Evolutionary conservation across 2,888 invertebrate genomes (phyloP).

Genomic region (Lottia gigantea): DNA sequence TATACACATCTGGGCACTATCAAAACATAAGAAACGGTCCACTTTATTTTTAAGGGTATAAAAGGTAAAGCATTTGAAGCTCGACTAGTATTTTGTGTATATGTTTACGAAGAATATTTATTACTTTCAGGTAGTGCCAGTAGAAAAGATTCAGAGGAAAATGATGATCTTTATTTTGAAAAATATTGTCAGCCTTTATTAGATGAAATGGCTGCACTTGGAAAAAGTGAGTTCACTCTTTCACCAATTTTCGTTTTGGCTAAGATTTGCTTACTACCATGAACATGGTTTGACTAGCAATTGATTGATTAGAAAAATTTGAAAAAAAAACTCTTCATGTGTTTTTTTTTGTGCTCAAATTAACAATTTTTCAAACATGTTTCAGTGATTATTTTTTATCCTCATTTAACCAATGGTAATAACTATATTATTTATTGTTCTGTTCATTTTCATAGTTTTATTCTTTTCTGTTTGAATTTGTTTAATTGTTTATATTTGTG

Average conservation of each 20-base stretch:
- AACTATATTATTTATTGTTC: not conserved
- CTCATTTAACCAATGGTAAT: not conserved
- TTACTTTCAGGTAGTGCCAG: conserved; percentile 54
- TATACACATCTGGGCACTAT: too few relatives aligned
- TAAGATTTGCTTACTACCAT: too few relatives aligned
- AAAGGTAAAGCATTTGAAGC: too few relatives aligned
- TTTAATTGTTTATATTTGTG: not conserved
- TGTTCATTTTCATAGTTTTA: not conserved
- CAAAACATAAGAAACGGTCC: too few relatives aligned
- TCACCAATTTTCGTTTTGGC: too few relatives aligned
- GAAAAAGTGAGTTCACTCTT: conserved; percentile 52
- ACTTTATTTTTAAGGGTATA: too few relatives aligned
- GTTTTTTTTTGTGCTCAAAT: too few relatives aligned
- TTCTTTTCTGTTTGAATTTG: conserved; percentile 9
- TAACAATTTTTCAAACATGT: not conserved
- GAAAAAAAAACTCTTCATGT: too few relatives aligned
- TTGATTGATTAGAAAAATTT: too few relatives aligned
- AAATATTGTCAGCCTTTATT: conserved; percentile 54
- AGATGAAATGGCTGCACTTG: conserved; percentile 53
- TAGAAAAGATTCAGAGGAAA: conserved; percentile 47
- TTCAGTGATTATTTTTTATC: not conserved
- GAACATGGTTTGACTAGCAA: too few relatives aligned
- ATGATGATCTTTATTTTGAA: conserved; percentile 46
- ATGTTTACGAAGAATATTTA: not conserved
- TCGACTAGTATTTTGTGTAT: too few relatives aligned